These are phyloP conservation scores for Acanthosepion pharaonis DNA, from an alignment of 2,888 invertebrate genomes.

Conservation along the genomic window DNA sequence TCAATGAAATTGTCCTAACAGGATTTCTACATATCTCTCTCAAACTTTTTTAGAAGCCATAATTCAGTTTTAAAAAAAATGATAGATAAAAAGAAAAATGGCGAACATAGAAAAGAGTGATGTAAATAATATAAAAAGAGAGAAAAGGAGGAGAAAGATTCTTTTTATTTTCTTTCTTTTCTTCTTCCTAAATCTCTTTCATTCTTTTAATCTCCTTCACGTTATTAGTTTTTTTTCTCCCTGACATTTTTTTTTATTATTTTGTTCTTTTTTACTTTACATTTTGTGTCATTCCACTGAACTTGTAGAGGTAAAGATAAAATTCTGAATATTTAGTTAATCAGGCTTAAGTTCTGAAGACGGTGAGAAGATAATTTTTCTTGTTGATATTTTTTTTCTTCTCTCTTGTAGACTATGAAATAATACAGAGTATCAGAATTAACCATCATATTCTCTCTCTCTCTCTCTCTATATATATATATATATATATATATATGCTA, in stretches of 20 bases:
- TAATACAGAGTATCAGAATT: not conserved
- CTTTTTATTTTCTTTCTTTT: not conserved
- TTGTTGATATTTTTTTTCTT: not conserved
- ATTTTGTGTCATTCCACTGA: not conserved
- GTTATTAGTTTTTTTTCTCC: not conserved
- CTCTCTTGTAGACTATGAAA: not conserved
- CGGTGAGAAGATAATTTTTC: not conserved
- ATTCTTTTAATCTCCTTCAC: not conserved
- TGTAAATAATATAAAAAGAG: not conserved
- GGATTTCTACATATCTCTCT: not conserved
- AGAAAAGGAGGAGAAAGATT: not conserved
- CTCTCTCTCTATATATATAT: not conserved
- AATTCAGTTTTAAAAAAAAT: not conserved
- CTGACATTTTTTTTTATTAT: not conserved
- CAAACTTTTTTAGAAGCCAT: not conserved
- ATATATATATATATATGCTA: not conserved
- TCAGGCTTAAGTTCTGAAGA: not conserved
- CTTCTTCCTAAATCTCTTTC: conserved; percentile 1
- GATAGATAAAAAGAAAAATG: not conserved
- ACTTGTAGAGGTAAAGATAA: not conserved
- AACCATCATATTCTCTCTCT: not conserved
- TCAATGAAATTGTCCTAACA: not conserved
- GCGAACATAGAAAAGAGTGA: too few relatives aligned
- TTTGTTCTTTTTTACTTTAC: not conserved
- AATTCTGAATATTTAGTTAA: not conserved